A percentile compares a stretch with the other conserved stretches of the same genome.
Evolutionary conservation across 1,140 invertebrate species (phyloP).

Genomic region (Oscheius sp.): DNA sequence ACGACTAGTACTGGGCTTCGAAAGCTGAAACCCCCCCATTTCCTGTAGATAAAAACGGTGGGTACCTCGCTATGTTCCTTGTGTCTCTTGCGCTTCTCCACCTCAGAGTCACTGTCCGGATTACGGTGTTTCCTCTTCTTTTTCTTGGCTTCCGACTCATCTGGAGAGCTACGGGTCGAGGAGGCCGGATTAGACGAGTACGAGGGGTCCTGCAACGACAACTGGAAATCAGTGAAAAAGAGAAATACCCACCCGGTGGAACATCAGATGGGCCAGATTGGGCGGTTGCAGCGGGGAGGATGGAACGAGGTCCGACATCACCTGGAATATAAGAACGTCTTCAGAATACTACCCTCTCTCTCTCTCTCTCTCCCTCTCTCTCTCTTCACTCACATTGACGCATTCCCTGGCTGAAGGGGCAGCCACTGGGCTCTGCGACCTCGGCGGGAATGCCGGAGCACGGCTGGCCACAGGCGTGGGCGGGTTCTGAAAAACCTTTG

Average conservation of each 20-base stretch:
- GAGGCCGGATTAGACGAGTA: too few relatives aligned
- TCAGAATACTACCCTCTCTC: too few relatives aligned
- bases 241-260: neutral
- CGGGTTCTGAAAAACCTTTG: too few relatives aligned
- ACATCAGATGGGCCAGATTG: neutral
- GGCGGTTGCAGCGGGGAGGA: neutral
- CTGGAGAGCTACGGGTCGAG: neutral
- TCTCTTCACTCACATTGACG: too few relatives aligned
- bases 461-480: too few relatives aligned
- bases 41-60: too few relatives aligned
- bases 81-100: neutral
- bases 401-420: too few relatives aligned
- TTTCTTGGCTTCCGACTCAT: neutral
- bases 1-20: neutral
- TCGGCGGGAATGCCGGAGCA: too few relatives aligned
- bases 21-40: too few relatives aligned
- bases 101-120: neutral
- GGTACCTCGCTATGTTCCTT: neutral
- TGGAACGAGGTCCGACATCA: neutral
- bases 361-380: too few relatives aligned
- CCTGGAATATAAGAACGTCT: neutral
- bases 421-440: too few relatives aligned
- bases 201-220: neutral
- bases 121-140: neutral
- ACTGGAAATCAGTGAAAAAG: neutral